Evolutionary conservation across 1,140 invertebrate genomes (phyloP).

Genomic region (Goniozus legneri): DNA sequence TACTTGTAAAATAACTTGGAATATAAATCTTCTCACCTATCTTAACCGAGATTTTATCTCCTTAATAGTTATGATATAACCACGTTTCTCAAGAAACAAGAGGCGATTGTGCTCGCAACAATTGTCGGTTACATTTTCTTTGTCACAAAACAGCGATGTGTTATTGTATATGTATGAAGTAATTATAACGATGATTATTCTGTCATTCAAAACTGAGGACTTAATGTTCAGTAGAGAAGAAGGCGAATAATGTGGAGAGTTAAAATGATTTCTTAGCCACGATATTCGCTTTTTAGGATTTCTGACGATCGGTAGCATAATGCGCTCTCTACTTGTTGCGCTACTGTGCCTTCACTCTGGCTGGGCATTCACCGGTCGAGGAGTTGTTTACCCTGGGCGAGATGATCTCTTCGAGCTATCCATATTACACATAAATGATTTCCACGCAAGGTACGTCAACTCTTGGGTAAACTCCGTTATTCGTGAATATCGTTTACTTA

Average conservation of each 20-base stretch:
- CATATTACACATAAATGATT: slow-evolving; percentile 77
- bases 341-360: slow-evolving; percentile 7
- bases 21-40: too few relatives aligned
- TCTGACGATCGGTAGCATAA: background rate
- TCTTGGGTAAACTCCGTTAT: slow-evolving; percentile 1
- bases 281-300: too few relatives aligned
- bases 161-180: too few relatives aligned
- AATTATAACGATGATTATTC: too few relatives aligned
- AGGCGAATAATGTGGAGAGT: too few relatives aligned
- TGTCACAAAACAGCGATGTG: too few relatives aligned
- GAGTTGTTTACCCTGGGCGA: slow-evolving; percentile 24
- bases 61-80: too few relatives aligned
- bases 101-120: slow-evolving; percentile 14
- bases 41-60: too few relatives aligned
- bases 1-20: too few relatives aligned
- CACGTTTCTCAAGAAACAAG: slow-evolving; percentile 5
- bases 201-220: too few relatives aligned
- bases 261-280: background rate
- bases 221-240: too few relatives aligned
- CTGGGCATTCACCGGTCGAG: slow-evolving; percentile 25
- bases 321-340: background rate
- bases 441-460: slow-evolving; percentile 71
- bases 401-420: slow-evolving; percentile 62
- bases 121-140: background rate
- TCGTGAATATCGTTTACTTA: background rate